phyloP scores from a whole-genome alignment of 2,888 invertebrate species.

The Drosophila dives region DNA sequence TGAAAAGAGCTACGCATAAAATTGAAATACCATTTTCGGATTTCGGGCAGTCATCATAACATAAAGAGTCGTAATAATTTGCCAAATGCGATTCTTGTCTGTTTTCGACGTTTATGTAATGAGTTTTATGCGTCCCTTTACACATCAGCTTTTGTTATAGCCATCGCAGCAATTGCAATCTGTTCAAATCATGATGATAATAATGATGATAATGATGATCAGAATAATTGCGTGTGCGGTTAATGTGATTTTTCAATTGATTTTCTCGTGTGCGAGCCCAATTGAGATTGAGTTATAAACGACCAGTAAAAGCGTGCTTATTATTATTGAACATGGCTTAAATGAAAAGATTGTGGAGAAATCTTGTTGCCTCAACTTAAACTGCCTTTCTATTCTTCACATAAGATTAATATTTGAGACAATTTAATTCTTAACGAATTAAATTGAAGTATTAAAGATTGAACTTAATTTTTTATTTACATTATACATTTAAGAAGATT shows the following conservation, averaged over 20 bases:
- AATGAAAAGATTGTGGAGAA: slow-evolving; percentile 42
- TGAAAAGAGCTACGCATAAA: slow-evolving; percentile 38
- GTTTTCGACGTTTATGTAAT: slow-evolving; percentile 70
- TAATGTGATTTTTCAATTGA: slow-evolving; percentile 72
- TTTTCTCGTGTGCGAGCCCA: slow-evolving; percentile 53
- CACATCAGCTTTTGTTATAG: slow-evolving; percentile 39
- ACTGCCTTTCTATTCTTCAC: background rate
- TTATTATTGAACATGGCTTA: slow-evolving; percentile 51
- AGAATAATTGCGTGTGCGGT: slow-evolving; percentile 64
- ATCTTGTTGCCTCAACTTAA: slow-evolving; percentile 10
- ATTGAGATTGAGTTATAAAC: slow-evolving; percentile 63
- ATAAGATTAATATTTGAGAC: background rate
- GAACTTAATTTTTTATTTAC: background rate
- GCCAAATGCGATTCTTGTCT: slow-evolving; percentile 70
- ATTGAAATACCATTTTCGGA: slow-evolving; percentile 55
- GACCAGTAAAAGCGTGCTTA: slow-evolving; percentile 61
- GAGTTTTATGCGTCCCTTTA: slow-evolving; percentile 61
- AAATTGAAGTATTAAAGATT: background rate
- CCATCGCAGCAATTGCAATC: slow-evolving; percentile 31
- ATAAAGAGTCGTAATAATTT: slow-evolving; percentile 66
- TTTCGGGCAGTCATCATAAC: slow-evolving; percentile 44
- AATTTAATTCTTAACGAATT: background rate
- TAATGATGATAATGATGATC: slow-evolving; percentile 25
- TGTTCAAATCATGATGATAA: slow-evolving; percentile 25
- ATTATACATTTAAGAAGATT: background rate